Base-by-base conservation (phyloP, 2,797 vertebrate genomes). In the Takifugu rubripes region DNA sequence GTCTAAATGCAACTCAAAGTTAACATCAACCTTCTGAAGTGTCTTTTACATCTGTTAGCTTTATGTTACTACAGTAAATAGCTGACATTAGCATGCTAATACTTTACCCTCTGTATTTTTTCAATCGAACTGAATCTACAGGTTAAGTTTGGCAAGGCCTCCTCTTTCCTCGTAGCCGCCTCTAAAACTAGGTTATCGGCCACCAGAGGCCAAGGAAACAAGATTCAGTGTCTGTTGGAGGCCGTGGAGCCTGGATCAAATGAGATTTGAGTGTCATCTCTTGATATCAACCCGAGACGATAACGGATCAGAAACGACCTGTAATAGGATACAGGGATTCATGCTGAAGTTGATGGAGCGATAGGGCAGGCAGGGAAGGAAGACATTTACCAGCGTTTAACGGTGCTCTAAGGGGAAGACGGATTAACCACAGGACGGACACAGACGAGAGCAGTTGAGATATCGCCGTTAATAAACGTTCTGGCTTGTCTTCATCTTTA, bases 251-350 rank as follows among this genome's bases (percentile, higher is more conserved):
- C 64, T 56, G 55, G 58, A 56, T 54, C 25, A 79, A 86, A 86
- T 81, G 9, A 56, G 75, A 84, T 85, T 83, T 80, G 51, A 75
- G 60, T 48, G 73, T 70, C 57, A 64, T 78, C 72, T 84, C 64
- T 83, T 61, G 62, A 82, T 83, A 76, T 79, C 54, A 72, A 58
- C 31, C 52, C 26, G 49, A 60, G 65, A 45, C 70, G 77, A 84
- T 78, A 79, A 71, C 47, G 16, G 72, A 77, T 79, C 63, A 74
- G 60, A 77, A 71, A 68, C 64, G 51, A 53, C 27, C n/a, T 64
- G 51, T 21, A 61, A 70, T 75, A 60, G 75, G 76, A 79, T 70
- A 45, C 59, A 51, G 42, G 45, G 48, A 59, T 68, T 54, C 26
- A 68, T 33, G 27, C 49, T 47, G 58, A 52, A 21, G 58, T 64